A percentile compares a stretch with the other conserved stretches of the same genome.
phyloP scores from a whole-genome alignment of 2,888 invertebrate species.

The Tupiocoris notatus region DNA sequence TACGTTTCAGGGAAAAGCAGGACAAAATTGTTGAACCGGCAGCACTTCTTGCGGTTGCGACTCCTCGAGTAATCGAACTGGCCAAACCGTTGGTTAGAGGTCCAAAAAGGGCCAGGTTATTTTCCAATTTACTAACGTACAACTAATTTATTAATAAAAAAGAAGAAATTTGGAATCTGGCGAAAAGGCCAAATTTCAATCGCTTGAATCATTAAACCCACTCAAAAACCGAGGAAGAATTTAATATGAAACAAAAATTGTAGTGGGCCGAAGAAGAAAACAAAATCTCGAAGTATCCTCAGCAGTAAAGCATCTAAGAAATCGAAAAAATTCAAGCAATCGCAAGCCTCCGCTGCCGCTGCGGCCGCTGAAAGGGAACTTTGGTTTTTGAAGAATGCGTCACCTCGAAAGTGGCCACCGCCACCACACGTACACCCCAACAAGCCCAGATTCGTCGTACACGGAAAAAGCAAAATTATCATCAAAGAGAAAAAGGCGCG shows the following conservation, averaged over 20 bases:
- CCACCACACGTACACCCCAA: conserved; percentile 13
- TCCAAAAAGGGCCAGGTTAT: not conserved
- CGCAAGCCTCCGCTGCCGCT: not conserved
- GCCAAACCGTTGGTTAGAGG: conserved; percentile 24
- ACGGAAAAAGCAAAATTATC: conserved; percentile 22
- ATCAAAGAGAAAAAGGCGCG: conserved; percentile 28
- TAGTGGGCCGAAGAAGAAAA: not conserved
- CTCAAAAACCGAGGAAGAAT: too few relatives aligned
- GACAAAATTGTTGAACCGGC: conserved; percentile 24
- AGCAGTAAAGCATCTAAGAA: not conserved
- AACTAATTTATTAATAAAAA: too few relatives aligned
- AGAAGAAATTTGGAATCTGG: not conserved
- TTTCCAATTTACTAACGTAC: not conserved
- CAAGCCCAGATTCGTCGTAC: conserved; percentile 20
- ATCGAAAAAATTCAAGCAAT: not conserved
- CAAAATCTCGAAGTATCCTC: not conserved
- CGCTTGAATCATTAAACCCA: too few relatives aligned
- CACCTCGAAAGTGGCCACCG: conserved; percentile 28
- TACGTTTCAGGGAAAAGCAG: conserved; percentile 8
- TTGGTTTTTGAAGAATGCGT: conserved; percentile 26
- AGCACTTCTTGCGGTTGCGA: conserved; percentile 22
- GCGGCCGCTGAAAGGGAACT: not conserved
- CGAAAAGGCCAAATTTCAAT: too few relatives aligned
- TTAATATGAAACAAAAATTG: too few relatives aligned
- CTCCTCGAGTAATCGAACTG: conserved; percentile 27